Conservation (phyloP, 2,113 vertebrate genomes). For the Pao palembangensis region DNA sequence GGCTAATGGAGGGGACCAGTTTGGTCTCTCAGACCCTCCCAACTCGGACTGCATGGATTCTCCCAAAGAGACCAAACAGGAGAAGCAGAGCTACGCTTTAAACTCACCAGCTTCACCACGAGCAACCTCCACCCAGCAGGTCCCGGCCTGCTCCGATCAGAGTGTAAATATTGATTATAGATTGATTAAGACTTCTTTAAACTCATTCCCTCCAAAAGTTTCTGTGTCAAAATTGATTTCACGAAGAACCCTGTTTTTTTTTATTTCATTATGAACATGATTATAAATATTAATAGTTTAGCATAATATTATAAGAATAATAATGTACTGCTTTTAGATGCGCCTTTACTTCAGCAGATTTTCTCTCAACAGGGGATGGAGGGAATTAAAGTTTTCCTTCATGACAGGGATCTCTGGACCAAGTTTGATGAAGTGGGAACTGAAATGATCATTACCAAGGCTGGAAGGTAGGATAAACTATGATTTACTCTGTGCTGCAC, state of each 20-base stretch:
- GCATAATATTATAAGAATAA: neutral
- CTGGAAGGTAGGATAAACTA: constrained; percentile 80
- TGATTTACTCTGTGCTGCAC: neutral
- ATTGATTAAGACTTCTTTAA: neutral
- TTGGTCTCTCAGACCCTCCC: constrained; percentile 81
- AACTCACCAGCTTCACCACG: constrained; percentile 83
- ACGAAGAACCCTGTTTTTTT: too few species aligned
- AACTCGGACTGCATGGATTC: constrained; percentile 83
- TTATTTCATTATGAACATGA: too few species aligned
- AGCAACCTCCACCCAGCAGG: constrained; percentile 85
- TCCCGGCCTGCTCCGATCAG: constrained; percentile 32
- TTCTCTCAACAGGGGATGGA: constrained; percentile 85
- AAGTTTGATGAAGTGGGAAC: constrained; percentile 96
- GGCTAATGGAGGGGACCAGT: constrained; percentile 88
- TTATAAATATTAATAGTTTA: neutral
- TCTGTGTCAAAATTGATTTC: neutral
- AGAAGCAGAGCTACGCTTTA: constrained; percentile 69
- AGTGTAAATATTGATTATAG: constrained; percentile 5
- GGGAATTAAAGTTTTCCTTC: constrained; percentile 91
- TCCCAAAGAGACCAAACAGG: constrained; percentile 79
- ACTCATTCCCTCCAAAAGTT: neutral
- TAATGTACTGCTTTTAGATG: too few species aligned
- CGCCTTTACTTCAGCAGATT: too few species aligned
- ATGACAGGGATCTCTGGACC: constrained; percentile 92
- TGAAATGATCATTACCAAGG: constrained; percentile 97